Evolutionary conservation across 2,888 invertebrate genomes (phyloP).

Genomic region (Hedya salicella): DNA sequence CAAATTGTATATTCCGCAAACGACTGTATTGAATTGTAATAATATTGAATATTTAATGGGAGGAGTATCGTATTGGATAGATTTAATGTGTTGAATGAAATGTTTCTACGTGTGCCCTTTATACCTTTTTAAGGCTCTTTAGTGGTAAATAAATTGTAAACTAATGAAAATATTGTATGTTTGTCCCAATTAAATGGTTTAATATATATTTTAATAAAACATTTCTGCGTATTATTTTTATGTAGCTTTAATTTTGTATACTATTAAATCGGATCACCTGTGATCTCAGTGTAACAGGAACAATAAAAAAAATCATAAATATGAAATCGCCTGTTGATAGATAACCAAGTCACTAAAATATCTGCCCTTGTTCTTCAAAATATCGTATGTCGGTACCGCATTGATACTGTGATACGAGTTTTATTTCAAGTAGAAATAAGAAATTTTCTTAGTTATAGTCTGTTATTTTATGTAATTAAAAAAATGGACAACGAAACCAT

Average conservation of each 20-base stretch:
- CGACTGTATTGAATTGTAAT: constrained; percentile 58
- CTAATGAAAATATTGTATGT: constrained; percentile 84
- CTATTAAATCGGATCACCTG: constrained; percentile 45
- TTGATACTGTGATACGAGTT: too few relatives aligned
- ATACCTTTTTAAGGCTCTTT: constrained; percentile 79
- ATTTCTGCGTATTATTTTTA: constrained; percentile 57
- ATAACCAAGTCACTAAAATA: too few relatives aligned
- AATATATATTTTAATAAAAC: constrained; percentile 85
- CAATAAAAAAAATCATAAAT: not conserved
- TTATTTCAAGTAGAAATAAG: too few relatives aligned
- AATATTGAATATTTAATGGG: constrained; percentile 59
- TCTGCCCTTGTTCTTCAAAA: too few relatives aligned
- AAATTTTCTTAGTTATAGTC: too few relatives aligned
- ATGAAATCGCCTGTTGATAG: too few relatives aligned
- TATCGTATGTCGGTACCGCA: too few relatives aligned
- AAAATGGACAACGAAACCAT: too few relatives aligned
- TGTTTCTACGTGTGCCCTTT: constrained; percentile 76
- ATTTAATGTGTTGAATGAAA: constrained; percentile 63
- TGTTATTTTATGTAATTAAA: too few relatives aligned
- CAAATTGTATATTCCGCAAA: constrained; percentile 65
- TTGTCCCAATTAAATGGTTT: constrained; percentile 84
- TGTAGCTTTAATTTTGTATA: constrained; percentile 20
- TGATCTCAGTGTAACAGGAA: not conserved
- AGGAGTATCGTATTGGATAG: constrained; percentile 54
- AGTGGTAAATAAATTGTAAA: constrained; percentile 80